phyloP scores from a whole-genome alignment of 1,140 invertebrate genomes.

The Glossosoma conforme region DNA sequence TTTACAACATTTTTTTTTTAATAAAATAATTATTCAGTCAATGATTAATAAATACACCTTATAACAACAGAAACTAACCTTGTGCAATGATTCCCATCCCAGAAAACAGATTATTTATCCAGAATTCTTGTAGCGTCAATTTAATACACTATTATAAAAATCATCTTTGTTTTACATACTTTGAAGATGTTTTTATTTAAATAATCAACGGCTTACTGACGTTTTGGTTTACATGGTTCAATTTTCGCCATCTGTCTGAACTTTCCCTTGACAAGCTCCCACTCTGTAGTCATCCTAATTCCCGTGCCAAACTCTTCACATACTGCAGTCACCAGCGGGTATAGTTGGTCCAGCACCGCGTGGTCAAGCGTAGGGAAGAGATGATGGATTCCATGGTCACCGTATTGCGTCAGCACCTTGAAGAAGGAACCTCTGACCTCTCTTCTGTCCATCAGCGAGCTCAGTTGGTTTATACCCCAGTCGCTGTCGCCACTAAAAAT shows the following conservation, averaged over 20 bases:
- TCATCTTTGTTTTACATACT: too few species aligned
- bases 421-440: conserved; percentile 67
- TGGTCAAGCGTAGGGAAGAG: conserved; percentile 81
- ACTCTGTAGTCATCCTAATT: conserved; percentile 50
- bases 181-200: too few species aligned
- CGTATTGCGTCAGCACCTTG: conserved; percentile 66
- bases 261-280: conserved; percentile 62
- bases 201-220: too few species aligned
- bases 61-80: too few species aligned
- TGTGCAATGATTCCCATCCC: too few species aligned
- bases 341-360: conserved; percentile 58
- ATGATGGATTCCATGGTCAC: conserved; percentile 75
- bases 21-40: too few species aligned
- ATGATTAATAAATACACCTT: too few species aligned
- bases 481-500: conserved; percentile 47
- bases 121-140: too few species aligned
- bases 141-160: too few species aligned
- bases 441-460: conserved; percentile 66
- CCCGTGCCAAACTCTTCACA: conserved; percentile 64
- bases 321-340: conserved; percentile 61
- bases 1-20: too few species aligned
- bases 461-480: conserved; percentile 76
- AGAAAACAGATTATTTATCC: too few species aligned
- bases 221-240: too few species aligned
- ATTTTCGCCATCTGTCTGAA: conserved; percentile 60